These are phyloP conservation scores for Resseliella maxima DNA, from an alignment of 2,888 invertebrate genomes.

Conservation along the genomic window DNA sequence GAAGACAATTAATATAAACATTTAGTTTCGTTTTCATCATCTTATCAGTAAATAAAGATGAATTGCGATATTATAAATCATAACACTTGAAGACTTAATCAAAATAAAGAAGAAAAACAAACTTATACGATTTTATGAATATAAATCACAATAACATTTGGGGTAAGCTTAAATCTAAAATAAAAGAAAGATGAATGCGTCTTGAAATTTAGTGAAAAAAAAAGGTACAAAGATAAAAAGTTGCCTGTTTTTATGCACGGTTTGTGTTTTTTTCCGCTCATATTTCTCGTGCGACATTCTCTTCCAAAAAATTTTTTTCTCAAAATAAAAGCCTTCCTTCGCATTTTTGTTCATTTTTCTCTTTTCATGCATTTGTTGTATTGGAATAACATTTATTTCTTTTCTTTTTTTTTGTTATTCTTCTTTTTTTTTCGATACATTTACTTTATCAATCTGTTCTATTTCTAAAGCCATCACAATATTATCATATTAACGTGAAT, in stretches of 20 bases:
- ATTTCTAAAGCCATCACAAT: conserved; percentile 45
- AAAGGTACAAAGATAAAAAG: background rate
- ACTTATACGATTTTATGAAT: no score
- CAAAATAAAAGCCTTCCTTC: background rate
- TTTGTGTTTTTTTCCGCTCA: background rate
- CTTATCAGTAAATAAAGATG: no score
- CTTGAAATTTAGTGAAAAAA: background rate
- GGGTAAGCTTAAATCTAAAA: background rate
- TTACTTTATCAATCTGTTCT: conserved; percentile 25
- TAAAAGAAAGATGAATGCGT: background rate
- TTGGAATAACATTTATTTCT: conserved; percentile 1
- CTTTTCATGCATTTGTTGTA: conserved; percentile 8
- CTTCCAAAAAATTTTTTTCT: background rate
- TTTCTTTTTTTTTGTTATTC: background rate
- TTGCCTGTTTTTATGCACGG: background rate
- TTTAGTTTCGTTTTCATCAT: no score
- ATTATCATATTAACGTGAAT: conserved; percentile 41
- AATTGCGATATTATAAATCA: no score
- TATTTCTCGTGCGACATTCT: conserved; percentile 12
- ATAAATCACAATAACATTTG: background rate
- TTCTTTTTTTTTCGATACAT: background rate
- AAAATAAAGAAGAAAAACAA: no score
- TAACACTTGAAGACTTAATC: no score
- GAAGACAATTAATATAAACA: no score
- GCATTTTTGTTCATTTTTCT: background rate